These are phyloP conservation scores for Petrophora chlorosata DNA, from an alignment of 2,888 invertebrate species.

Conservation along the genomic window DNA sequence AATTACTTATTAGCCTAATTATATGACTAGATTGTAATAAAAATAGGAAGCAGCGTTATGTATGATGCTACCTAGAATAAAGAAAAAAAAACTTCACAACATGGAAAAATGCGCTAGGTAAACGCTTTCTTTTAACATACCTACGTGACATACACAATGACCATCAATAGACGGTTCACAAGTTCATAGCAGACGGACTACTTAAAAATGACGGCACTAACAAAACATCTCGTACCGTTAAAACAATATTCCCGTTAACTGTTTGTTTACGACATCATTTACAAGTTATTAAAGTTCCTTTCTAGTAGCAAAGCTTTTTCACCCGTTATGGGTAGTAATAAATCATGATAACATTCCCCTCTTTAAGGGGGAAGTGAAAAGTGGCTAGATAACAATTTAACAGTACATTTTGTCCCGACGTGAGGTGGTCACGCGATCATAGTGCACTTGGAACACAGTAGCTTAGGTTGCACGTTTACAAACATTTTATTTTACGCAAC, in stretches of 20 bases:
- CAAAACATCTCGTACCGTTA: conserved; percentile 19
- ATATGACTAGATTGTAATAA: no score
- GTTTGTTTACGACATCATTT: conserved; percentile 21
- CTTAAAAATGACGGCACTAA: conserved; percentile 16
- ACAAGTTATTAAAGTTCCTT: conserved; percentile 20
- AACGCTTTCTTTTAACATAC: no score
- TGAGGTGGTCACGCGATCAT: conserved; percentile 57
- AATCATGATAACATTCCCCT: conserved; percentile 59
- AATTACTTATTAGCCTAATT: no score
- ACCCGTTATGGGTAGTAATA: conserved; percentile 51
- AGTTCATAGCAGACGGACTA: neutral
- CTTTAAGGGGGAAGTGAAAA: conserved; percentile 53
- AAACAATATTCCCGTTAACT: conserved; percentile 19
- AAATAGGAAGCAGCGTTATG: no score
- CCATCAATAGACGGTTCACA: no score
- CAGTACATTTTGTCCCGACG: conserved; percentile 48
- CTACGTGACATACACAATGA: no score
- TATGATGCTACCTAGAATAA: no score
- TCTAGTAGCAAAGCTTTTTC: conserved; percentile 23
- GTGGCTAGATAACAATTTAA: conserved; percentile 68
- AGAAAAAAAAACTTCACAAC: no score
- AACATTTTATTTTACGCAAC: neutral
- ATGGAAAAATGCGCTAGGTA: no score
- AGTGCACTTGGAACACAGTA: conserved; percentile 1
- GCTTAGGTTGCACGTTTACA: neutral